Evolutionary conservation across 2,113 vertebrate species (phyloP), one percentile per base, ranked within the genome.

Genomic region (Diphyllodes magnificus): DNA sequence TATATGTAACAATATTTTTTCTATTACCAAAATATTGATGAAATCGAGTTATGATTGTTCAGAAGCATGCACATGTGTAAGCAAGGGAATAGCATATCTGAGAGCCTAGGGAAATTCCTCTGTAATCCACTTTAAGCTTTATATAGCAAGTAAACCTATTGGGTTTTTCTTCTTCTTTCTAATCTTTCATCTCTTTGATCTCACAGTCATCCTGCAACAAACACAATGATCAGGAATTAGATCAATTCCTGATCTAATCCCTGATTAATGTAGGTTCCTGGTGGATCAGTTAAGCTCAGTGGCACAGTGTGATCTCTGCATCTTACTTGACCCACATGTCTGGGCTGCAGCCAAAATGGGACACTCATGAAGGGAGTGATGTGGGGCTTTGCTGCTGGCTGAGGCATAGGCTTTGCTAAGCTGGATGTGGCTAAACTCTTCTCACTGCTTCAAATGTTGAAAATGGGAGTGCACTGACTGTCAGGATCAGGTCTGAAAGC

Each of bases 261-360:
- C 47, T 53, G 64, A 23, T 69, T 4, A 13, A 8, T 4, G 13
- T 7, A 10, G 22, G 64, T 6, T 83, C 35, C 11, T 59, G 69
- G 30, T 35, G 73, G 35, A 35, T 76, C 37, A 7, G 17, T 2
- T 81, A 49, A 33, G 82, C 69, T 84, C 47, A 51, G 63, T 15
- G 39, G 60, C 40, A 27, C 25, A 4, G 27, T 11, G 42, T 64
- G 53, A n/a, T 76, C 75, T 57, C 47, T 70, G 69, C 39, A 47
- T 11, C 30, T 35, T 7, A 0, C 35, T 13, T 59, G 59, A 13
- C 39, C 15, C 0, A 0, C 7, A 3, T n/a, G 49, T 15, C 66
- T 78, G 51, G 27, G 69, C 10, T 7, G 73, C 37, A 60, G 61
- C 60, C 9, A 1, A 7, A 12, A 45, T 11, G 15, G 45, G 42